These are phyloP conservation scores for Drosophila prostipennis DNA, from an alignment of 2,888 invertebrate species.

Conservation along the genomic window DNA sequence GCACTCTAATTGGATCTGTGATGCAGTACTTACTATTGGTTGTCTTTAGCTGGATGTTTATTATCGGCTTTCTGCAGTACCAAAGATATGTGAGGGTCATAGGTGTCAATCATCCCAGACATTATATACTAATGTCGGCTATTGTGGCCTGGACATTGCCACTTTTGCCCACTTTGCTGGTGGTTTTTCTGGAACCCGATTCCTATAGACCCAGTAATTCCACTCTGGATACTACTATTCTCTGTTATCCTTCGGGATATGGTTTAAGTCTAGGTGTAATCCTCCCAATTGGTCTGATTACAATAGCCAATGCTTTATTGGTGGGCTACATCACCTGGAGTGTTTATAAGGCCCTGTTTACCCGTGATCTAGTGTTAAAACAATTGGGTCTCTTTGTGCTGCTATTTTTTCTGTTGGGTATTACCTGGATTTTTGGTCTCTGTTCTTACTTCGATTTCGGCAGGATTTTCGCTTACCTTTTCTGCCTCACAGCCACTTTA, in stretches of 20 bases:
- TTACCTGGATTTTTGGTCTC: conserved; percentile 87
- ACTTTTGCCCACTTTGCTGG: conserved; percentile 85
- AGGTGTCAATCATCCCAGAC: conserved; percentile 85
- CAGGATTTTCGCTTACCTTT: conserved; percentile 86
- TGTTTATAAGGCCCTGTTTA: conserved; percentile 82
- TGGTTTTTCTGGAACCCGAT: conserved; percentile 84
- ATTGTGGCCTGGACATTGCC: conserved; percentile 88
- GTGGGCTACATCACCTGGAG: conserved; percentile 85
- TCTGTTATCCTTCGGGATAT: conserved; percentile 86
- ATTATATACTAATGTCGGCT: conserved; percentile 87
- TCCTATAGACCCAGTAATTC: conserved; percentile 84
- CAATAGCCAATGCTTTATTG: conserved; percentile 85
- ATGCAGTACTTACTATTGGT: conserved; percentile 89
- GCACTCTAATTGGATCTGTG: conserved; percentile 87
- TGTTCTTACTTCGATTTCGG: conserved; percentile 85
- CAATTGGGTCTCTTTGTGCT: conserved; percentile 86
- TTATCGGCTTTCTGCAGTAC: conserved; percentile 89
- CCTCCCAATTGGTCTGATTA: conserved; percentile 85
- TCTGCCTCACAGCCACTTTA: conserved; percentile 87
- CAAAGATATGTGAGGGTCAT: conserved; percentile 88
- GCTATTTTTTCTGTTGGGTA: conserved; percentile 87
- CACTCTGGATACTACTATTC: conserved; percentile 66
- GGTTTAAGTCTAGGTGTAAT: conserved; percentile 85
- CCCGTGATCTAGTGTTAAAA: conserved; percentile 82
- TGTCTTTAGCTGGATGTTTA: conserved; percentile 90